phyloP scores from a whole-genome alignment of 2,797 vertebrate genomes.

The Lithobates pipiens region DNA sequence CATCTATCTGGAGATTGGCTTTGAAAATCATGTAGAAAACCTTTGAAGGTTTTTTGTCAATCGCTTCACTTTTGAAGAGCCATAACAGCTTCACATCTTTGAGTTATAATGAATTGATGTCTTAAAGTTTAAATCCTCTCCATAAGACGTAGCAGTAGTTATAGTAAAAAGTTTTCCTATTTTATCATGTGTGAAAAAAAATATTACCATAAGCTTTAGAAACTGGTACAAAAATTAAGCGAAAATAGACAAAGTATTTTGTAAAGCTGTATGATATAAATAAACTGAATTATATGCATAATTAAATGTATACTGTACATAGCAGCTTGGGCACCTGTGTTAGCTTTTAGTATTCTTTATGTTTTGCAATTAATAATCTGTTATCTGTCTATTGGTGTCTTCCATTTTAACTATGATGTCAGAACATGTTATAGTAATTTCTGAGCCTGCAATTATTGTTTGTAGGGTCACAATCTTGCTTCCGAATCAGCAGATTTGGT shows the following conservation, averaged over 20 bases:
- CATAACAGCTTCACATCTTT: slow-evolving; percentile 74
- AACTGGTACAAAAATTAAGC: not conserved
- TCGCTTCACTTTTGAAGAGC: slow-evolving; percentile 61
- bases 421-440: too few relatives aligned
- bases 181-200: slow-evolving; percentile 4
- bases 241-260: not conserved
- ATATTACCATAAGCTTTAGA: not conserved
- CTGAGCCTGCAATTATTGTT: too few relatives aligned
- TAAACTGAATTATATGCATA: not conserved
- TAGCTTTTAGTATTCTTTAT: too few relatives aligned
- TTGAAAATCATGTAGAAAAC: slow-evolving; percentile 75
- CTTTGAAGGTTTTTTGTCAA: slow-evolving; percentile 68
- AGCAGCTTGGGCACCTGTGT: too few relatives aligned
- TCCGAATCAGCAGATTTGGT: too few relatives aligned
- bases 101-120: slow-evolving; percentile 53
- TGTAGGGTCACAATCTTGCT: too few relatives aligned
- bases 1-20: slow-evolving; percentile 79
- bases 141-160: not conserved
- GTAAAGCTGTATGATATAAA: not conserved
- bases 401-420: too few relatives aligned
- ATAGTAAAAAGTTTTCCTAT: slow-evolving; percentile 1
- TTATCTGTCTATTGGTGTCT: too few relatives aligned
- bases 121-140: slow-evolving; percentile 25
- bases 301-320: too few relatives aligned
- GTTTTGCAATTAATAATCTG: too few relatives aligned